A percentile compares a stretch with the other conserved stretches of the same genome.
These are phyloP conservation scores for Coreoperca whiteheadi DNA, from an alignment of 2,113 vertebrate genomes.

Conservation along the genomic window DNA sequence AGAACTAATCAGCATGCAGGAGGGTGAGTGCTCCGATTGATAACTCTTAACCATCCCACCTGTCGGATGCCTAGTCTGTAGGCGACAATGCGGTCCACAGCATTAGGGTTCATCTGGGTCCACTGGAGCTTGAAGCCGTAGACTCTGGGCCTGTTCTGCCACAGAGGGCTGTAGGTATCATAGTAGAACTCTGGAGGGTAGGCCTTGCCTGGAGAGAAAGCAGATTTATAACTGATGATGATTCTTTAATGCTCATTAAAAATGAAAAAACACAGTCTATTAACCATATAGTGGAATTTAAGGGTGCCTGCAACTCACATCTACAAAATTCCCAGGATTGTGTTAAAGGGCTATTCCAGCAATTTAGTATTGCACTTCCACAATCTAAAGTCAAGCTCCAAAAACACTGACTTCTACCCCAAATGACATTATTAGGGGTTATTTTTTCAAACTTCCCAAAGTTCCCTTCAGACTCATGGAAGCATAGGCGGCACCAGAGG, in stretches of 20 bases:
- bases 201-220: constrained; percentile 89
- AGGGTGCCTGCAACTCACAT: not conserved
- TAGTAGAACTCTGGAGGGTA: constrained; percentile 97
- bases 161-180: constrained; percentile 96
- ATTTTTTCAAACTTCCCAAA: too few relatives aligned
- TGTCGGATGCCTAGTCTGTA: constrained; percentile 94
- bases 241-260: not conserved
- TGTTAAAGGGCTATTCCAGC: not conserved
- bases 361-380: not conserved
- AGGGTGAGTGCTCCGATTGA: not conserved
- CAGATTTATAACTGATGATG: not conserved
- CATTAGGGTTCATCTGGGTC: constrained; percentile 96
- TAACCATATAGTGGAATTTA: not conserved
- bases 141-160: constrained; percentile 94
- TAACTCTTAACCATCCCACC: constrained; percentile 80
- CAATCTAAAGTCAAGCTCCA: too few relatives aligned
- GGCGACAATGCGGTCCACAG: constrained; percentile 94
- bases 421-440: not conserved
- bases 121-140: constrained; percentile 97
- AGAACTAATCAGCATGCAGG: not conserved
- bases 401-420: not conserved
- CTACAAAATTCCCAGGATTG: not conserved
- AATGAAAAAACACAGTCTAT: not conserved
- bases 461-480: too few relatives aligned
- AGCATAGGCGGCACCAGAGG: too few relatives aligned